Base-by-base conservation (phyloP, 1,140 invertebrate genomes). In the Battus philenor region DNA sequence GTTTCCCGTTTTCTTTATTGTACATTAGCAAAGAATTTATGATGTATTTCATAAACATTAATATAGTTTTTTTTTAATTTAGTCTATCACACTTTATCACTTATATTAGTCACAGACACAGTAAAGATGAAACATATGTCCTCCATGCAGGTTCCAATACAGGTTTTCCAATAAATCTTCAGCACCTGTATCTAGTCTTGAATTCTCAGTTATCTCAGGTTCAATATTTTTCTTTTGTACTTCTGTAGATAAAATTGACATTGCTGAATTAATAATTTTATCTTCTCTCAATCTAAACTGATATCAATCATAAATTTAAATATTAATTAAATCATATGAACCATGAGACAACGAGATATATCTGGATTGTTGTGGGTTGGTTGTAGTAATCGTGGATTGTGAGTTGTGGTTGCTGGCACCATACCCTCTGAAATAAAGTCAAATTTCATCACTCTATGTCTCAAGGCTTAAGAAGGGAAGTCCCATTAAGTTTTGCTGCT, bases 331-430 rank as follows among this genome's bases (percentile, higher is more conserved):
- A 88, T 87, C 77, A 86, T 87, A 75, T 88, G 86, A 64, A 84
- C 86, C 87, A 87, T 87, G 74, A 87, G 84, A 83, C 86, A 87
- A 71, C 86, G 81, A 73, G 87, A 83, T 64, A 88, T 84, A 69
- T 88, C 87, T 65, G 87, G 86, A 65, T 87, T 86, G 81, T 87
- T 87, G 83, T 88, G 87, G 46, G 87, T 88, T 59, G 86, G 83
- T 30, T 82, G 81, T 54, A 81, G 69, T 65, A 82, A 70, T 65
- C 74, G 70, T 53, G 73, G 79, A 44, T 74, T 83, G 73, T 60
- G 71, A 70, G 61, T 79, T 54, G 70, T 52, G 63, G 76, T 71
- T 54, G 73, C 52, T 71, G 78, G 73, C 70, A 77, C 78, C 77
- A 74, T 76, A 68, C 59, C 69, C 71, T 86, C 85, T 87, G 85